These are phyloP conservation scores for Dorcus parallelipipedus DNA, from an alignment of 2,888 invertebrate genomes.

Conservation along the genomic window DNA sequence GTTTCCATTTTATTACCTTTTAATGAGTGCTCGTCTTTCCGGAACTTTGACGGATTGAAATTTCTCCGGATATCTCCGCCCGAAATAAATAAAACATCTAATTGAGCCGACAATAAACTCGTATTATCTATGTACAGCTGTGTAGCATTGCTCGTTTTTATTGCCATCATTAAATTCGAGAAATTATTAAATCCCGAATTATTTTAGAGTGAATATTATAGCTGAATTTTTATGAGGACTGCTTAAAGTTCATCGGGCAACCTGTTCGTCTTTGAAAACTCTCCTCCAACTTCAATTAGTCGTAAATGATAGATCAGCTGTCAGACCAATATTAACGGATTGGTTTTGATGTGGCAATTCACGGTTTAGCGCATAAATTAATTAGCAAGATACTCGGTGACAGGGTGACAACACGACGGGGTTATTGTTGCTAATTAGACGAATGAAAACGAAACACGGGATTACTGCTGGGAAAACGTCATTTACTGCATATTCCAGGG, in stretches of 20 bases:
- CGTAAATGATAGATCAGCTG: constrained; percentile 44
- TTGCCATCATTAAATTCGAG: no score
- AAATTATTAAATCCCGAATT: no score
- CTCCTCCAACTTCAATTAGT: constrained; percentile 32
- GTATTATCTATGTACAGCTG: no score
- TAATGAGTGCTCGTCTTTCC: constrained; percentile 19
- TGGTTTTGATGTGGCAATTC: constrained; percentile 38
- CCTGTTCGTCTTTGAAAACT: constrained; percentile 27
- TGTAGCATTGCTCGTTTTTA: no score
- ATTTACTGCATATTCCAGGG: no score
- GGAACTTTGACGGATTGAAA: constrained; percentile 6
- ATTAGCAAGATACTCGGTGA: constrained; percentile 30
- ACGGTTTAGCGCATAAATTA: constrained; percentile 39
- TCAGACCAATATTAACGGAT: constrained; percentile 42
- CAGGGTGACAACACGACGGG: constrained; percentile 16
- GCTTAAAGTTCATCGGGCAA: no score
- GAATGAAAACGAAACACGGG: neutral
- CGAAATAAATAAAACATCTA: neutral
- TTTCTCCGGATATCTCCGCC: neutral
- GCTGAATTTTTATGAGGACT: no score
- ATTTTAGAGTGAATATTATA: no score
- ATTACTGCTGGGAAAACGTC: no score
- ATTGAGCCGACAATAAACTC: no score
- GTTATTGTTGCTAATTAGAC: constrained; percentile 19
- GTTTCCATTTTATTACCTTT: constrained; percentile 26